Evolutionary conservation across 2,113 vertebrate genomes (phyloP), one percentile per base, ranked within the genome.

Genomic region (Thinocorus orbignyianus): DNA sequence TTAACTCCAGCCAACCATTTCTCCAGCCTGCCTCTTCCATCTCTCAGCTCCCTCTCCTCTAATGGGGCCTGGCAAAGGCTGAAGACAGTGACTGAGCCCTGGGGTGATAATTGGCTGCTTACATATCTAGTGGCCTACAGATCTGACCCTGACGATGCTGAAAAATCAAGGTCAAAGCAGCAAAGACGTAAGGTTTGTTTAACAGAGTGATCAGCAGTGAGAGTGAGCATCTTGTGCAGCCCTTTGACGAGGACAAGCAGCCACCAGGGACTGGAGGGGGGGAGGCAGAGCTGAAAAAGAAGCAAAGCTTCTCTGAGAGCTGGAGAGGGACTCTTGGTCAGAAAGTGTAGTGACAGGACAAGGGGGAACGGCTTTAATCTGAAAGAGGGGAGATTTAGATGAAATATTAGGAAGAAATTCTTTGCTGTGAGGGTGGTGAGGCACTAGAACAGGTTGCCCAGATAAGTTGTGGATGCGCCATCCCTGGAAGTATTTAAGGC

Each of bases 91-190:
- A 4, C 81, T 86, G 86, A 95, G 94, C 88, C 86, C 92, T 37
- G 81, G 81, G 91, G 91, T 92, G 92, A 88, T 93, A 96, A 97
- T 84, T 95, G 93, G 68, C 86, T 92, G 92, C 90, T 94, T 95
- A 78, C 81, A 80, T 80, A 90, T 65, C 95, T 87, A 42, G 65
- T 3, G 3, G 77, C 76, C 65, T 44, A 17, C 72, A 79, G 83
- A 76, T 55, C 83, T 89, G 92, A 68, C 88, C 92, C 83, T 13
- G 61, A 41, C 2, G 13, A 22, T 49, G 93, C 61, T 72, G 91
- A 39, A 68, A 91, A 97, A 79, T 58, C 77, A 87, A 94, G 93
- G 96, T 88, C 86, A 62, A 19, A 72, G 74, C 58, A 70, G 77
- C 10, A 8, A 44, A 91, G 89, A n/a, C 5, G 8, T 26, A 31